Evolutionary conservation across 2,888 invertebrate species (phyloP).

Genomic region (Lasioglossum morio): DNA sequence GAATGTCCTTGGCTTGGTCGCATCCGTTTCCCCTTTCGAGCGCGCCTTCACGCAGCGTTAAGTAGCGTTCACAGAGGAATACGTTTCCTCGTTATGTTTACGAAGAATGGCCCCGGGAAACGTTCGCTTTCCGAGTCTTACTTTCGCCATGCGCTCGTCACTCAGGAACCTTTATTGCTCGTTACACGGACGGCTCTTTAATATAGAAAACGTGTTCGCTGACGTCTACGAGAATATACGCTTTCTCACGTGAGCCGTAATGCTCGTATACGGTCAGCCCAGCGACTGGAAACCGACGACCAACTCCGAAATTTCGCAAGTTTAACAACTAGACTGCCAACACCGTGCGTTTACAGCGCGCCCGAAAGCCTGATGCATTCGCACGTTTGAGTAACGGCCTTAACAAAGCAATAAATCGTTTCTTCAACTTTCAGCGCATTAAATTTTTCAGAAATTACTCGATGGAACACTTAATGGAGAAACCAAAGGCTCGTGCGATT

Average conservation of each 20-base stretch:
- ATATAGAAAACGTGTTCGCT: slow-evolving; percentile 26
- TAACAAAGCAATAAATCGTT: background rate
- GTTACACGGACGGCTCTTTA: slow-evolving; percentile 23
- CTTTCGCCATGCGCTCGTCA: slow-evolving; percentile 33
- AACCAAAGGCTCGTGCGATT: background rate
- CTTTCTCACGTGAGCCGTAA: slow-evolving; percentile 22
- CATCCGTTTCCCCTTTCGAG: slow-evolving; percentile 50
- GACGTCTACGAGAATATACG: slow-evolving; percentile 18
- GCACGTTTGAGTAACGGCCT: background rate
- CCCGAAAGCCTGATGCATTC: background rate
- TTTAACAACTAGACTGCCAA: background rate
- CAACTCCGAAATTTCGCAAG: background rate
- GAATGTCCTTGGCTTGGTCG: slow-evolving; percentile 63
- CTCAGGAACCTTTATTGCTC: slow-evolving; percentile 22
- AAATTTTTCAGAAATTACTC: background rate
- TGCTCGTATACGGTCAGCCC: background rate
- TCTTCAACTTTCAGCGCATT: background rate
- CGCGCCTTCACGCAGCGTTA: background rate
- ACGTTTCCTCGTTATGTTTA: background rate
- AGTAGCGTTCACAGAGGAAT: slow-evolving; percentile 30
- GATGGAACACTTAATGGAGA: background rate
- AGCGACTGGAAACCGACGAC: background rate
- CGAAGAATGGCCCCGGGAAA: slow-evolving; percentile 10
- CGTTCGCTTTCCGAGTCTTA: slow-evolving; percentile 28
- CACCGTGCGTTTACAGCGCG: background rate